Evolutionary conservation across 2,113 vertebrate genomes (phyloP), one percentile per base, ranked within the genome.

Genomic region (Lepidothrix coronata): DNA sequence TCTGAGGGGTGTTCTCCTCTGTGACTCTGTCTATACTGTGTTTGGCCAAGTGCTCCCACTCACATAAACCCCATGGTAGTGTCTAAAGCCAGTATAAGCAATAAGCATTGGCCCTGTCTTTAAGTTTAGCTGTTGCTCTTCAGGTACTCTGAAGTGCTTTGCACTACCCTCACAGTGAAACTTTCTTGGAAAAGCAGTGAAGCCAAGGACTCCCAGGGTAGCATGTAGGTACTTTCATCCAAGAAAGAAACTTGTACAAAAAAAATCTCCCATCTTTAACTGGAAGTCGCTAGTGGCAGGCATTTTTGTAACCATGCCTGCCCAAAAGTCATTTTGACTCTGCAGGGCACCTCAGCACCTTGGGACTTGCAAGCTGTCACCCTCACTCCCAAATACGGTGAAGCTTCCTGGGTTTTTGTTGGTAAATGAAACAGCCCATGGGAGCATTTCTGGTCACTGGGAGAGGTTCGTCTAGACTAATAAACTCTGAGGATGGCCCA

Each of bases 51-150:
- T 30, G 20, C 14, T 74, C 12, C 66, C 14, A 31, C 25, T 72
- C 44, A 35, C 48, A 63, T 25, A 79, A 63, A 46, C 23, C 23
- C 49, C 35, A 48, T 1, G 6, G 24, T 5, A 72, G 43, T 7
- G 17, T 46, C 51, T 66, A 54, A 78, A 66, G n/a, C n/a, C 54
- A 43, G 25, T 20, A 30, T 5, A 31, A 85, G 35, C 52, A 88
- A 59, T 18, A 35, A 12, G 0, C 7, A 0, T 0, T 44, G 35
- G 20, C 27, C 14, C 28, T 48, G 15, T 15, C 71, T 37, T 59
- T 52, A 55, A 73, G 39, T 7, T 67, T 10, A 72, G 30, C 6
- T 5, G 1, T 72, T 71, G 12, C 39, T 75, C 31, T 58, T 59
- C 33, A 67, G 55, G 33, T 48, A 33, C 19, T 46, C 57, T 37